phyloP scores from a whole-genome alignment of 2,797 vertebrate species.

The Esox lucius region DNA sequence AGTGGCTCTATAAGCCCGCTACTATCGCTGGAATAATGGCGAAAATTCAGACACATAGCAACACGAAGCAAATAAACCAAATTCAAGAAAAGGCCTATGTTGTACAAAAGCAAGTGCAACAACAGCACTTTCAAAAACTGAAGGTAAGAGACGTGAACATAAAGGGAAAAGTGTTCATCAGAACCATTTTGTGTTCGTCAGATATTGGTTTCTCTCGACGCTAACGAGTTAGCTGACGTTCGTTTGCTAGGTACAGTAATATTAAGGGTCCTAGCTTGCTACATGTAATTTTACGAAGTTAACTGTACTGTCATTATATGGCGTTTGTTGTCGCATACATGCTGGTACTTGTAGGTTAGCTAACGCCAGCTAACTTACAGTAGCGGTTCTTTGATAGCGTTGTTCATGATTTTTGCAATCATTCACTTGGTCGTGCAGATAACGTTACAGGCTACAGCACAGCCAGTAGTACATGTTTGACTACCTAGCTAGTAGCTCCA shows the following conservation, averaged over 20 bases:
- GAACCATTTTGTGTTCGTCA: slow-evolving; percentile 75
- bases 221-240: slow-evolving; percentile 26
- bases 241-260: slow-evolving; percentile 22
- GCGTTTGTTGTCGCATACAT: neutral
- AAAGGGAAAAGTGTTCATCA: slow-evolving; percentile 61
- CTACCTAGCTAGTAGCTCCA: neutral
- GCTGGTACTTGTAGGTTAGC: neutral
- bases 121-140: slow-evolving; percentile 86
- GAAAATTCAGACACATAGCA: slow-evolving; percentile 83
- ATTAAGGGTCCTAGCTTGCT: slow-evolving; percentile 57
- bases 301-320: neutral
- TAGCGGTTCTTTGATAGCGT: neutral
- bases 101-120: slow-evolving; percentile 83
- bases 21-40: slow-evolving; percentile 79
- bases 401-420: neutral
- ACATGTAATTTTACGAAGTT: slow-evolving; percentile 56
- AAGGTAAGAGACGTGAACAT: slow-evolving; percentile 74
- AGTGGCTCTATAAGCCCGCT: slow-evolving; percentile 62
- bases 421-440: neutral
- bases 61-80: slow-evolving; percentile 81
- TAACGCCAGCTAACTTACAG: neutral
- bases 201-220: slow-evolving; percentile 32
- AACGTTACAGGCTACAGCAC: neutral
- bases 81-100: slow-evolving; percentile 82
- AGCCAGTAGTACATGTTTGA: neutral